Evolutionary conservation across 2,797 vertebrate species (phyloP), one percentile per base, ranked within the genome.

Genomic region (Eulemur albifrons): DNA sequence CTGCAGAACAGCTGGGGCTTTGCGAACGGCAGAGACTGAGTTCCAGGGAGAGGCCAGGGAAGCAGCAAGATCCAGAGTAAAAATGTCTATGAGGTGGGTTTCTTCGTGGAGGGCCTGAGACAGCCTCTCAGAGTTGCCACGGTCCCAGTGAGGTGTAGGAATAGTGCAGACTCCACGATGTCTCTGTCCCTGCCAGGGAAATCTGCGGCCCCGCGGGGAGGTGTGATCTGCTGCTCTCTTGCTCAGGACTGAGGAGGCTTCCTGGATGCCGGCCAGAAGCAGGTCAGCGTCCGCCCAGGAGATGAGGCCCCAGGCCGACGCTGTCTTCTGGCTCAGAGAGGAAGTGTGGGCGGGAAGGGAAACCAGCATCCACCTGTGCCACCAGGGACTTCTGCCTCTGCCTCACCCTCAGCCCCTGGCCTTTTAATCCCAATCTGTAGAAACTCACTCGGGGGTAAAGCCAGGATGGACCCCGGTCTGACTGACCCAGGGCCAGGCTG

Each of bases 51-150:
- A 32, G 18, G 14, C 57, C 27, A 21, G 65, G 7, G 30, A 88
- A 73, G 14, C 18, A 79, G 76, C 13, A 4, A 57, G 15, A 73
- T 4, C 75, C 40, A 25, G 11, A 50, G 30, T 59, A 50, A 21
- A 32, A n/a, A 5, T 13, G 21, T 35, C n/a, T 4, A 0, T 1
- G 23, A 25, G 27, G 25, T 40, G 0, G 11, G 14, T 7, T 3
- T 45, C 67, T 59, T 38, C 2, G 30, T 75, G 11, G 4, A 20
- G 59, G n/a, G 1, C 25, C 40, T 9, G 2, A 11, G 35, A 35
- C 5, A 32, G 23, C 5, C 9, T 23, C 54, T 13, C 52, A 82
- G 57, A 54, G 45, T 25, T n/a, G 23, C 6, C 1, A 1, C 30
- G 32, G 9, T 32, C 17, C 30, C 57, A 6, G 2, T 4, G 63